Evolutionary conservation across 2,113 vertebrate genomes (phyloP).

Genomic region (Grus americana): DNA sequence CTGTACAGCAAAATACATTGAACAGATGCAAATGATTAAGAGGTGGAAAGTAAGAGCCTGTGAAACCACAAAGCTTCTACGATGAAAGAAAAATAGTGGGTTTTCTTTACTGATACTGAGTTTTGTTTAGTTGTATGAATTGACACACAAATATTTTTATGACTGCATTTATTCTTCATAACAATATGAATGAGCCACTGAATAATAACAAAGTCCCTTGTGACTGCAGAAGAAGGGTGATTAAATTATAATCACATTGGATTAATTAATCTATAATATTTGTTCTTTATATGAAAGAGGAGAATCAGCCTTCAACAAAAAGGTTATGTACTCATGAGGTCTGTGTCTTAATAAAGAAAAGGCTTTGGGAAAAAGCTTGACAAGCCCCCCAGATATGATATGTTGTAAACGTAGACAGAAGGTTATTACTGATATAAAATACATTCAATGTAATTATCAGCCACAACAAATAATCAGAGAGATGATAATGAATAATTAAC

Average conservation of each 20-base stretch:
- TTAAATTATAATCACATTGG: conserved; percentile 98
- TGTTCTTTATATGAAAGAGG: conserved; percentile 91
- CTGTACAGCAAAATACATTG: not conserved
- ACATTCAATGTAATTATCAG: conserved; percentile 96
- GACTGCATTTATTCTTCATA: conserved; percentile 77
- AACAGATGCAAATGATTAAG: not conserved
- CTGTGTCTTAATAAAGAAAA: conserved; percentile 93
- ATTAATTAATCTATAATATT: conserved; percentile 99
- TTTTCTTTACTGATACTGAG: not conserved
- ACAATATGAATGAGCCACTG: conserved; percentile 82
- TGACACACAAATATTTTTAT: conserved; percentile 78
- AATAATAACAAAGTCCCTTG: conserved; percentile 84
- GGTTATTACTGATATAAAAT: conserved; percentile 99
- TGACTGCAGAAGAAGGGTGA: conserved; percentile 90
- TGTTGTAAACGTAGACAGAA: conserved; percentile 92
- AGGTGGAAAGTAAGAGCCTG: not conserved
- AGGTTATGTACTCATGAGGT: conserved; percentile 92
- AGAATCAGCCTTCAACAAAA: conserved; percentile 90
- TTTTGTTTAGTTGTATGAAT: conserved; percentile 66
- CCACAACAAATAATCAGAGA: conserved; percentile 98
- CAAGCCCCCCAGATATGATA: conserved; percentile 90
- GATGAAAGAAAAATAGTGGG: not conserved
- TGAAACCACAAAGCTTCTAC: not conserved
- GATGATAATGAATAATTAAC: conserved; percentile 98
- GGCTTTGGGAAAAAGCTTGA: conserved; percentile 86